Percentiles rank a stretch among this genome's conserved stretches.
Evolutionary conservation across 1,140 invertebrate species (phyloP).

Genomic region (Drosophila nebulosa): DNA sequence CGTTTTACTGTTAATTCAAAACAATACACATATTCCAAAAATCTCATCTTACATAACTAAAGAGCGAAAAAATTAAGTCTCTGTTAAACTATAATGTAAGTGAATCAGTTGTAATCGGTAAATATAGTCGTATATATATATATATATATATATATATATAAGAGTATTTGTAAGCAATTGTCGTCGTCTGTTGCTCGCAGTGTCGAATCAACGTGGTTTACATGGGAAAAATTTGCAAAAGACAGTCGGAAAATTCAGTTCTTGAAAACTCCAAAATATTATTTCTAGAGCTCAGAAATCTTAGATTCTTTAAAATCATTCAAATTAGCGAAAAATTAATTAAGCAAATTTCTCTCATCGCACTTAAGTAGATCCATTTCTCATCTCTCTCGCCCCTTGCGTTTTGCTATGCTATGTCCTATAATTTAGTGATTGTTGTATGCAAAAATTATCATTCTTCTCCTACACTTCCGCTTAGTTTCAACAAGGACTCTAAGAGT

Average conservation of each 20-base stretch:
- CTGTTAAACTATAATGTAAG: constrained; percentile 13
- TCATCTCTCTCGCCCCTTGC: not conserved
- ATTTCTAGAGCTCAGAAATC: no score
- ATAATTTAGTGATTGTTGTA: constrained; percentile 78
- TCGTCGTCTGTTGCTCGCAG: not conserved
- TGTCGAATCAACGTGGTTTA: no score
- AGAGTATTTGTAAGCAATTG: not conserved
- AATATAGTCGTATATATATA: not conserved
- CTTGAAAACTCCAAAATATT: no score
- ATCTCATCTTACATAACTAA: constrained; percentile 2
- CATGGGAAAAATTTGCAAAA: no score
- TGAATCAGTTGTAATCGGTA: constrained; percentile 14
- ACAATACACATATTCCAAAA: constrained; percentile 7
- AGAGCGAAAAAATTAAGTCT: constrained; percentile 31
- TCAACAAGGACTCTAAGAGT: constrained; percentile 32
- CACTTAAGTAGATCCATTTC: no score
- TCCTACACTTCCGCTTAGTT: not conserved
- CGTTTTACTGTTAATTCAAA: constrained; percentile 57
- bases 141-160: not conserved
- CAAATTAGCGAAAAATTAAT: no score
- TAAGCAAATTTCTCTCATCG: no score
- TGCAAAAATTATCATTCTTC: constrained; percentile 52
- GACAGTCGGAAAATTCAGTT: no score
- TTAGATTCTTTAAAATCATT: no score
- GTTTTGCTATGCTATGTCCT: constrained; percentile 72